A percentile compares a stretch with the other conserved stretches of the same genome.
These are phyloP conservation scores for Syritta pipiens DNA, from an alignment of 2,888 invertebrate species.

Conservation along the genomic window DNA sequence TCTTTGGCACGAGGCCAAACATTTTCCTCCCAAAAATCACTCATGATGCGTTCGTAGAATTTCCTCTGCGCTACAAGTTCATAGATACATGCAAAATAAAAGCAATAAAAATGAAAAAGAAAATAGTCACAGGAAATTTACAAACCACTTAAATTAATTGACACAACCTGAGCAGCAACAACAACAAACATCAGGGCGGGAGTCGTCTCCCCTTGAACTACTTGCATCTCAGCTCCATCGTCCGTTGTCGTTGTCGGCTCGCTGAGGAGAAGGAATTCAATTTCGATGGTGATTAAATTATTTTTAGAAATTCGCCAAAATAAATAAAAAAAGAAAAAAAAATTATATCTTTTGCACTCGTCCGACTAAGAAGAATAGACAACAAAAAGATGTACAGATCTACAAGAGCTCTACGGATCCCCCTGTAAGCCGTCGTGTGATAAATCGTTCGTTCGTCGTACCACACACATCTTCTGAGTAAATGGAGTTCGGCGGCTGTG, in stretches of 20 bases:
- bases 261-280: slow-evolving; percentile 27
- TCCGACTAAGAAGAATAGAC: neutral
- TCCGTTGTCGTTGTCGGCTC: slow-evolving; percentile 38
- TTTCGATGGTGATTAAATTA: slow-evolving; percentile 50
- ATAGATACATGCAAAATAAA: neutral
- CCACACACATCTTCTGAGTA: slow-evolving; percentile 36
- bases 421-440: slow-evolving; percentile 23
- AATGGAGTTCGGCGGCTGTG: slow-evolving; percentile 19
- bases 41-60: slow-evolving; percentile 17
- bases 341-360: too few relatives aligned
- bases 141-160: slow-evolving; percentile 66
- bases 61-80: slow-evolving; percentile 12
- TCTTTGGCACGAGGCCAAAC: slow-evolving; percentile 45
- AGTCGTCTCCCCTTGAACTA: slow-evolving; percentile 62
- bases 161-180: slow-evolving; percentile 33
- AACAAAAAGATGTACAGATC: slow-evolving; percentile 9
- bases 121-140: slow-evolving; percentile 51
- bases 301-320: slow-evolving; percentile 54
- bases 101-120: slow-evolving; percentile 4
- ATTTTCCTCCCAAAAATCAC: slow-evolving; percentile 1
- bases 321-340: neutral
- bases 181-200: slow-evolving; percentile 10
- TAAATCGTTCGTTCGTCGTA: slow-evolving; percentile 9
- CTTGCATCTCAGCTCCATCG: slow-evolving; percentile 38
- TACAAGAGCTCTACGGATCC: slow-evolving; percentile 11